A percentile compares a stretch with the other conserved stretches of the same genome.
Conservation (phyloP, 2,888 invertebrate genomes). For the Amblyjoppa fuscipennis region DNA sequence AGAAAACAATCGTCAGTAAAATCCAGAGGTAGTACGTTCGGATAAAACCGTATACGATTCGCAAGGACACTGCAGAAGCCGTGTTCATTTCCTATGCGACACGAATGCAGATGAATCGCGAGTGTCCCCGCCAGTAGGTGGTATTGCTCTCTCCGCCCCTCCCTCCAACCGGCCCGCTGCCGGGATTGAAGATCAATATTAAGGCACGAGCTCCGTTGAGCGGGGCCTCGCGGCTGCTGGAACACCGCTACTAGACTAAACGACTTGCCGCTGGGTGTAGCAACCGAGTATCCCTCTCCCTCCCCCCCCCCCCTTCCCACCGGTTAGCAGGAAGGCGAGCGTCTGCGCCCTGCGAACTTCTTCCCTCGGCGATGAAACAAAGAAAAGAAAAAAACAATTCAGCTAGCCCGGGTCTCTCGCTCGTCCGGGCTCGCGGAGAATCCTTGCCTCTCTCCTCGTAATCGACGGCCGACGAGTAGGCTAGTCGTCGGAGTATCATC, state of each 20-base stretch:
- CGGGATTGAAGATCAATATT: slow-evolving; percentile 79
- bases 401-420: slow-evolving; percentile 47
- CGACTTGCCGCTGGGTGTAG: slow-evolving; percentile 40
- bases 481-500: not conserved
- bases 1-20: not conserved
- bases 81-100: slow-evolving; percentile 22
- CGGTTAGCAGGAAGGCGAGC: slow-evolving; percentile 14
- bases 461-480: not conserved
- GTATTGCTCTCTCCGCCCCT: not conserved
- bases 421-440: slow-evolving; percentile 40
- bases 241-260: slow-evolving; percentile 64
- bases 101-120: slow-evolving; percentile 20
- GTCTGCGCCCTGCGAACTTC: slow-evolving; percentile 53
- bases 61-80: slow-evolving; percentile 31
- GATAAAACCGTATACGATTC: not conserved
- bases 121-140: slow-evolving; percentile 6
- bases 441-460: slow-evolving; percentile 5
- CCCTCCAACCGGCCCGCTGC: slow-evolving; percentile 31
- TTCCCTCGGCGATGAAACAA: slow-evolving; percentile 29
- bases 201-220: slow-evolving; percentile 66
- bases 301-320: not conserved
- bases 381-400: not conserved
- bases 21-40: not conserved
- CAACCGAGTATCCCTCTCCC: not conserved
- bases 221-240: slow-evolving; percentile 61